Percentiles rank a stretch among this genome's conserved stretches.
phyloP scores from a whole-genome alignment of 2,113 vertebrate genomes.

The human (Homo sapiens) region GRCh38 chr2:30900001-30900500 shows the following conservation, averaged over 20 bases:
- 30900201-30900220: not conserved
- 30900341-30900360: constrained; percentile 78
- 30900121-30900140: not conserved
- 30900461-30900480: constrained; percentile 70
- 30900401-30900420: constrained; percentile 66
- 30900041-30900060: not conserved
- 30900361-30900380: constrained; percentile 73
- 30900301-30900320: constrained; percentile 66
- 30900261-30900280: constrained; percentile 59
- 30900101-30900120: not conserved
- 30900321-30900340: constrained; percentile 72
- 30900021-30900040: rapidly evolving
- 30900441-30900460: constrained; percentile 64
- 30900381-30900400: constrained; percentile 71
- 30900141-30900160: not conserved
- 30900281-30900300: constrained; percentile 69
- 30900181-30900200: not conserved
- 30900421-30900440: constrained; percentile 59
- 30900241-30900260: constrained; percentile 44
- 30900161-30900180: not conserved
- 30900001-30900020: not conserved
- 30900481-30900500: constrained; percentile 70
- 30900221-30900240: not conserved
- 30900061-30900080: not conserved
- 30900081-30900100: not conserved